Evolutionary conservation across 2,888 invertebrate genomes (phyloP), one percentile per base, ranked within the genome.

Genomic region (Cheilosia variabilis): DNA sequence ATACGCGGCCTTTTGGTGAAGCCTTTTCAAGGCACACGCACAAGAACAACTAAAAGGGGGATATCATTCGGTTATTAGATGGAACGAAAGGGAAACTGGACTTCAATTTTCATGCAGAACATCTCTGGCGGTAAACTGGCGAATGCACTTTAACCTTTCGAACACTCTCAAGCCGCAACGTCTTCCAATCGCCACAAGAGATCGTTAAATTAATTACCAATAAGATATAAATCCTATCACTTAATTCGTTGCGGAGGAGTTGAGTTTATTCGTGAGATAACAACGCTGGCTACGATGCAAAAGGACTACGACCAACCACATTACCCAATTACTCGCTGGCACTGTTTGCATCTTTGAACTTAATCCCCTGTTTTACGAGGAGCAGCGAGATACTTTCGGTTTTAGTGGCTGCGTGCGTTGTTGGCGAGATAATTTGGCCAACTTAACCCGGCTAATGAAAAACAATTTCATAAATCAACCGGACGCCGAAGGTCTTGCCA

Each of bases 391-490:
- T n/a, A 34, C n/a, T 6, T n/a, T 31, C 37, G 13, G 47, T 58
- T 55, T 68, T 45, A 57, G 22, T 31, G 41, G 43, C 15, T 4
- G 34, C 43, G 27, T 63, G 13, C 62, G 45, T 57, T 52, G 66
- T 73, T 68, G 45, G 22, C 50, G 52, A 75, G 84, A 79, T 71
- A 75, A 84, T 80, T 84, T 84, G 80, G 53, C 69, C 80, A 80
- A 65, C 69, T 84, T 80, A 75, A 68, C 53, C 47, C 47, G 63
- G 63, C 84, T 84, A 84, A 83, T 83, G 72, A 73, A 78, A 79
- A 83, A 84, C 84, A 80, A 84, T 84, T 84, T 71, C 75, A 84
- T 84, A 84, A 84, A 84, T 84, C 84, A 84, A 80, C 75, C 75
- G 31, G 53, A 31, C 52, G 50, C 47, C 66, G 84, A 84, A 84